Conservation (phyloP, 2,797 vertebrate genomes). For the Aphelocoma californica region DNA sequence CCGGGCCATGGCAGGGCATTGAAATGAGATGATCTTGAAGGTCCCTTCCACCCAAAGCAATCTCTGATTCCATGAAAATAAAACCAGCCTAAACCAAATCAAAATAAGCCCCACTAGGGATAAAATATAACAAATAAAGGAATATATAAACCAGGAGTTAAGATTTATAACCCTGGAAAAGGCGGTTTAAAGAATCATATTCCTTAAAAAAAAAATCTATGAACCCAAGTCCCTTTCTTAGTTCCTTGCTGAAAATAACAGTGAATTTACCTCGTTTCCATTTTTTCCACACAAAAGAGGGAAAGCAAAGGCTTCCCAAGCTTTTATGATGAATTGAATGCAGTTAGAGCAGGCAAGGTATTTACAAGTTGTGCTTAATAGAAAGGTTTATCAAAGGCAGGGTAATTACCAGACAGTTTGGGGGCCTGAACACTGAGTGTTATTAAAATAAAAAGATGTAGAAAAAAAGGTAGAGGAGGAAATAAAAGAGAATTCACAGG, state of each 20-base stretch:
- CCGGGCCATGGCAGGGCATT: neutral
- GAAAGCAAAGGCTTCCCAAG: neutral
- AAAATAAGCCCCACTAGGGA: neutral
- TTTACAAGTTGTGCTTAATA: conserved; percentile 33
- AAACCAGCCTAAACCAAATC: fast-evolving
- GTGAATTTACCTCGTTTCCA: neutral
- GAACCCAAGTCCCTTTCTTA: neutral
- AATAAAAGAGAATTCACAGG: neutral
- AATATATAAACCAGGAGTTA: neutral
- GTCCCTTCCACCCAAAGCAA: neutral
- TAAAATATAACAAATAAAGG: neutral
- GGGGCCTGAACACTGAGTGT: neutral
- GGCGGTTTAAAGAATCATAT: neutral
- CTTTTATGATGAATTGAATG: conserved; percentile 12
- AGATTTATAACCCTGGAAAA: neutral
- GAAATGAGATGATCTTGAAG: neutral
- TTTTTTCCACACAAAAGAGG: neutral
- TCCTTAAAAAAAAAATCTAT: neutral
- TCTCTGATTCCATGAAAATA: neutral
- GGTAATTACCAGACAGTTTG: conserved; percentile 28
- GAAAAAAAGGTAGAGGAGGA: neutral
- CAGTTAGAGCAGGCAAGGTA: conserved; percentile 6
- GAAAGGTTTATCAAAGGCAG: conserved; percentile 36
- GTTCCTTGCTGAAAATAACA: neutral
- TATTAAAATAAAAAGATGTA: neutral